Evolutionary conservation across 2,797 vertebrate genomes (phyloP), one percentile per base, ranked within the genome.

Genomic region (Furcifer pardalis): DNA sequence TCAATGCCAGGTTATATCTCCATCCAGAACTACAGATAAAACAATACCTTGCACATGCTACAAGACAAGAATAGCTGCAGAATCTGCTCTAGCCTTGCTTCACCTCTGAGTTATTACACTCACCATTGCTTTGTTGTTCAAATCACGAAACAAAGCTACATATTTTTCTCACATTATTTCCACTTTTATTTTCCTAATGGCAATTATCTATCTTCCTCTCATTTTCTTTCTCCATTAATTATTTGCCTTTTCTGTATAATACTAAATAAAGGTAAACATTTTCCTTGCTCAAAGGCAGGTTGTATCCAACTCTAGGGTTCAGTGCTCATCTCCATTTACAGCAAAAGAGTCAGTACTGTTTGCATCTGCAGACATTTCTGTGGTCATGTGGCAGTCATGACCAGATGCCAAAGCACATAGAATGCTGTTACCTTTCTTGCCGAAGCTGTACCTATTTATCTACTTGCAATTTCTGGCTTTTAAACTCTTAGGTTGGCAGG

Each of bases 151-250:
- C 21, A 49, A 71, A 30, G 17, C 74, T 2, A 40, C 73, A 84
- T 73, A 7, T 60, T 75, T 30, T 5, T 60, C 21, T 40, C 84
- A 1, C 25, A 72, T 49, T 40, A 82, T 2, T 12, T 79, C 88
- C 88, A 52, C 66, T 78, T 78, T 83, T 84, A 44, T 63, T 77
- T 77, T 74, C 42, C 30, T 27, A 13, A 32, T 13, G 68, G 68
- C 40, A 3, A 0, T 42, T 59, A 6, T 10, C 8, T 8, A 69
- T 25, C 69, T n/a, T n/a, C n/a, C n/a, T n/a, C n/a, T 9, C 0
- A 46, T 81, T 86, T 82, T 83, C 46, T 66, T 21, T 46, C 7
- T 49, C 15, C 75, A 68, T 77, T 83, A 88, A 65, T 27, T 59
- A 40, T 52, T 21, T n/a, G 32, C 27, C 76, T 88, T 46, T 73